Evolutionary conservation across 2,797 vertebrate genomes (phyloP), one percentile per base, ranked within the genome.

Genomic region (Erpetoichthys calabaricus): DNA sequence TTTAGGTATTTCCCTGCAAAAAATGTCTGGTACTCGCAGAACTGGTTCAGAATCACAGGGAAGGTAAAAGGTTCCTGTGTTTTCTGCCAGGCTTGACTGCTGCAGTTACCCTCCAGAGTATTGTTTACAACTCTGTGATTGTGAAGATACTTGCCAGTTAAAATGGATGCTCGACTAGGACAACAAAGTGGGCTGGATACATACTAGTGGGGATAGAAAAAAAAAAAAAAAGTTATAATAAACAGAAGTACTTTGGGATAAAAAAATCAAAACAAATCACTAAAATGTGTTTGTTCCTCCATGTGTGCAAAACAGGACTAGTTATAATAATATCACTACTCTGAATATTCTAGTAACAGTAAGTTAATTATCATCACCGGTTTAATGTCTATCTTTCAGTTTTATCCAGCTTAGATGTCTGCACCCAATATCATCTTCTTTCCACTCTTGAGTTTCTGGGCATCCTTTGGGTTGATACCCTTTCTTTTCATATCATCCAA

Each of bases 71-170:
- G 80, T 65, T 99, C 95, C 68, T 97, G 86, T 52, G 84, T 91
- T 82, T 98, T 95, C 81, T 99, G 95, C 95, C 94, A 99, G 2
- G 84, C 82, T 44, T 44, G 73, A 71, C 94, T 99, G 77, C 94
- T 98, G 76, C 95, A 98, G 83, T 99, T 99, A 3, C 95, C 95
- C 71, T 94, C 90, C 56, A 97, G 57, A 0, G 94, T 97, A 80
- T 99, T 99, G 79, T 99, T 99, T 63, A 93, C 85, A 44, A 99
- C 93, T 3, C 87, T 91, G 72, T 99, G 95, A 71, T 99, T 99
- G 70, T 99, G 94, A 2, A 93, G 94, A 45, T 98, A 99, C 67
- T 92, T 95, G 44, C 95, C 95, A 0, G 93, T 94, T 74, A 98
- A 80, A 80, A 99, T 95, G 65, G 93, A 98, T 60, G 94, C 92